Evolutionary conservation across 1,140 invertebrate genomes (phyloP).

Genomic region (Maniola jurtina): DNA sequence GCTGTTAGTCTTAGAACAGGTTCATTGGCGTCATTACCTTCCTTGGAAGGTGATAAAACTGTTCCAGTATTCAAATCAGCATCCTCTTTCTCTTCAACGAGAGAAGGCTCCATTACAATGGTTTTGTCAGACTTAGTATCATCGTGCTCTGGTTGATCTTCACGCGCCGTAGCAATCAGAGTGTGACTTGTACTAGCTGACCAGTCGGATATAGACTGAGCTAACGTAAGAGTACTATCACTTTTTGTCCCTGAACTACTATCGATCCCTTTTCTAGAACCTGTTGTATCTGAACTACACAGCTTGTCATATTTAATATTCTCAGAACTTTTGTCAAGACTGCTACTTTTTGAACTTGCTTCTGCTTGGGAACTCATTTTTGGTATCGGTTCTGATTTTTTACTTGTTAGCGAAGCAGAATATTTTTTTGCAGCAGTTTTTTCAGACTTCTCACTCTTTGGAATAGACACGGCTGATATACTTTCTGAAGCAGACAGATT

Average conservation of each 20-base stretch:
- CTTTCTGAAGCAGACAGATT: slow-evolving; percentile 84
- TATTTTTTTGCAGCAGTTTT: slow-evolving; percentile 67
- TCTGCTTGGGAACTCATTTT: slow-evolving; percentile 67
- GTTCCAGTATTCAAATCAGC: slow-evolving; percentile 25
- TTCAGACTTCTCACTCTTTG: slow-evolving; percentile 82
- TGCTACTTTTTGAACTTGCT: slow-evolving; percentile 72
- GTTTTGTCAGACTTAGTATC: slow-evolving; percentile 54
- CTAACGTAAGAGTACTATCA: slow-evolving; percentile 81
- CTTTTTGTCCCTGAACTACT: slow-evolving; percentile 81
- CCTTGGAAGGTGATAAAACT: slow-evolving; percentile 34
- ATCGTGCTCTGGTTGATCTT: slow-evolving; percentile 59
- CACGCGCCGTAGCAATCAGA: slow-evolving; percentile 76
- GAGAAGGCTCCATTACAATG: slow-evolving; percentile 42
- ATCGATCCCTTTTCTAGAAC: slow-evolving; percentile 71
- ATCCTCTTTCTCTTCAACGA: slow-evolving; percentile 34
- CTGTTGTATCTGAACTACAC: slow-evolving; percentile 80
- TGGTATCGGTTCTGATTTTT: slow-evolving; percentile 66
- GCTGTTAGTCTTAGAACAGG: slow-evolving; percentile 62
- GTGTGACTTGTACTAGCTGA: slow-evolving; percentile 81
- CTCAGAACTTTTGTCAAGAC: slow-evolving; percentile 74
- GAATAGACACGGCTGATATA: slow-evolving; percentile 80
- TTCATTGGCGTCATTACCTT: slow-evolving; percentile 44
- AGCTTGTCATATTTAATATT: slow-evolving; percentile 80
- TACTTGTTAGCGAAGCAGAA: slow-evolving; percentile 67
- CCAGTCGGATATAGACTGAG: slow-evolving; percentile 82